These are phyloP conservation scores for Mimumesa dahlbomi DNA, from an alignment of 2,888 invertebrate species.

Conservation along the genomic window DNA sequence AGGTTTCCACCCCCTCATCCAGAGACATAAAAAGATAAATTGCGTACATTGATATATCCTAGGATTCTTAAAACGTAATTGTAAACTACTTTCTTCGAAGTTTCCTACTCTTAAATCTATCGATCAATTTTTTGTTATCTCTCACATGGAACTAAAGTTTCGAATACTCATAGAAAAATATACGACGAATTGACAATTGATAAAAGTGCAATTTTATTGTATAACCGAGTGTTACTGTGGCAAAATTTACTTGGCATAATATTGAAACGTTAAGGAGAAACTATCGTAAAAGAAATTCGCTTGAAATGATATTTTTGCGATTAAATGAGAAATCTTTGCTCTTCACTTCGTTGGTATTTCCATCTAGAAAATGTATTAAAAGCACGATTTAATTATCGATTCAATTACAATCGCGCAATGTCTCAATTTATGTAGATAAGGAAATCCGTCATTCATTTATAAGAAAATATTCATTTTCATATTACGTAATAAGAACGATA, in stretches of 20 bases:
- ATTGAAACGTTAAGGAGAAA: no score
- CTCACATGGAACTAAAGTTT: conserved; percentile 13
- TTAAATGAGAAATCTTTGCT: no score
- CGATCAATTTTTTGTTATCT: conserved; percentile 8
- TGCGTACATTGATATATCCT: conserved; percentile 8
- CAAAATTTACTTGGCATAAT: conserved; percentile 13
- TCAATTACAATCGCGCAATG: conserved; percentile 2
- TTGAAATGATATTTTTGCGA: no score
- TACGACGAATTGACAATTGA: no score
- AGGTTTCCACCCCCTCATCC: conserved; percentile 21
- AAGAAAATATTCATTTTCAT: not conserved
- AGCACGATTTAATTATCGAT: not conserved
- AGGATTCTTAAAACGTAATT: conserved; percentile 11
- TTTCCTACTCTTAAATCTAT: not conserved
- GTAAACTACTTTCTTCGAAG: conserved; percentile 4
- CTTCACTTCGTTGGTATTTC: no score
- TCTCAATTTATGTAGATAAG: not conserved
- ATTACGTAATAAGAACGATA: not conserved
- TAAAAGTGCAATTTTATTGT: conserved; percentile 10
- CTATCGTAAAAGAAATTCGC: no score
- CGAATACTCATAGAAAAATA: conserved; percentile 6
- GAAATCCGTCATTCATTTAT: not conserved
- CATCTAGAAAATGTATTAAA: not conserved
- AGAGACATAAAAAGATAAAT: conserved; percentile 5
- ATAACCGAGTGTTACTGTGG: conserved; percentile 6